Evolutionary conservation across 2,797 vertebrate genomes (phyloP).

Genomic region (Miichthys miiuy): DNA sequence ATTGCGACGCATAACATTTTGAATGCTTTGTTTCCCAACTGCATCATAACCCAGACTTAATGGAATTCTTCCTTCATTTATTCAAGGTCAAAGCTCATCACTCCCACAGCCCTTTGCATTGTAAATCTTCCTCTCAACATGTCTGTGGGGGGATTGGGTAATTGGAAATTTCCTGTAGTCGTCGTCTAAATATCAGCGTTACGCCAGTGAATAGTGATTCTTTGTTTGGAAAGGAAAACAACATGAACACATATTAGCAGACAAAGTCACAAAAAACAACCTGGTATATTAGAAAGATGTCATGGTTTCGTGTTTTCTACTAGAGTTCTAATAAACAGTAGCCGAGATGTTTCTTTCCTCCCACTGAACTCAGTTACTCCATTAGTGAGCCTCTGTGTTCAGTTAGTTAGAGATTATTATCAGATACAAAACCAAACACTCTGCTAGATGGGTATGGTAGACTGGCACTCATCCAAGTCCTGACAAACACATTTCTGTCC

Average conservation of each 20-base stretch:
- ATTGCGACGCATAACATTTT: conserved; percentile 64
- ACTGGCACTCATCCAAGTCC: conserved; percentile 53
- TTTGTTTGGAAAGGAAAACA: conserved; percentile 37
- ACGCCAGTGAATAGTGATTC: conserved; percentile 37
- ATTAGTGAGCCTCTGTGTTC: conserved; percentile 38
- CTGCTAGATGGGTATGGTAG: conserved; percentile 46
- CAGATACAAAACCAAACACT: conserved; percentile 57
- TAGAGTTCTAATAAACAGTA: conserved; percentile 25
- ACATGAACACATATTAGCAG: not conserved
- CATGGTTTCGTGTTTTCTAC: conserved; percentile 4
- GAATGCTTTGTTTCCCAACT: conserved; percentile 67
- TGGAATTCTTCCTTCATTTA: conserved; percentile 78
- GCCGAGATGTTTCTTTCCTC: not conserved
- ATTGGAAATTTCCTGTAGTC: conserved; percentile 57
- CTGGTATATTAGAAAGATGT: conserved; percentile 3
- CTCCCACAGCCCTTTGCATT: conserved; percentile 76
- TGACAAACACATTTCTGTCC: conserved; percentile 64
- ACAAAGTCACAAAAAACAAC: conserved; percentile 34
- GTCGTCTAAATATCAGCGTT: conserved; percentile 43
- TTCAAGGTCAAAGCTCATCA: conserved; percentile 84
- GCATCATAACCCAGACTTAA: conserved; percentile 73
- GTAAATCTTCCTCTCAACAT: conserved; percentile 72
- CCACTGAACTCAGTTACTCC: conserved; percentile 25
- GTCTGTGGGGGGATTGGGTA: conserved; percentile 63
- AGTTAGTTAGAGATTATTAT: conserved; percentile 59